Percentiles rank a stretch among this genome's conserved stretches.
phyloP scores from a whole-genome alignment of 2,888 invertebrate species.

The Microchrysa polita region DNA sequence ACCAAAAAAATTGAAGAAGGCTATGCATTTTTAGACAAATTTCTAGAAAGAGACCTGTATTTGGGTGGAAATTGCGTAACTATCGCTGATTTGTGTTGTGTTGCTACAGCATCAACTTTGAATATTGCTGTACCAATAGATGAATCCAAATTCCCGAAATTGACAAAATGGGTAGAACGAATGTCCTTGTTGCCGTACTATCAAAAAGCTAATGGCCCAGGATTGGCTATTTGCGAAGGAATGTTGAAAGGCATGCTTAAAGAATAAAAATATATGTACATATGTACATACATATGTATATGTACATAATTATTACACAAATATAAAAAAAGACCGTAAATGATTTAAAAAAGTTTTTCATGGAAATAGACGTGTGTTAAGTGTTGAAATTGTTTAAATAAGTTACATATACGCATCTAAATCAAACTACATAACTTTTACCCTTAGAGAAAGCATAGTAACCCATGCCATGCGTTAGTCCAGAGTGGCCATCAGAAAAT shows the following conservation, averaged over 20 bases:
- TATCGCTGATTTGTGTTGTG: slow-evolving; percentile 57
- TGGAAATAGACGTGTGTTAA: too few species aligned
- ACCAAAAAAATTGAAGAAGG: slow-evolving; percentile 56
- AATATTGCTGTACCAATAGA: slow-evolving; percentile 23
- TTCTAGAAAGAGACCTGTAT: slow-evolving; percentile 54
- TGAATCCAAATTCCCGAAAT: slow-evolving; percentile 28
- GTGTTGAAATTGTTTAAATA: too few species aligned
- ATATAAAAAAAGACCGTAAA: too few species aligned
- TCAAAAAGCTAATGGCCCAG: slow-evolving; percentile 29
- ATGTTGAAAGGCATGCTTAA: background rate
- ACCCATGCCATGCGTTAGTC: too few species aligned
- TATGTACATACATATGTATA: too few species aligned
- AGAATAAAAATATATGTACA: too few species aligned
- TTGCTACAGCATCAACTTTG: slow-evolving; percentile 54
- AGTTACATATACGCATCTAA: too few species aligned
- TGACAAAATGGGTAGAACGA: slow-evolving; percentile 25
- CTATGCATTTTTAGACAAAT: slow-evolving; percentile 58
- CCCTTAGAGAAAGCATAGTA: too few species aligned
- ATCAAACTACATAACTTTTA: too few species aligned
- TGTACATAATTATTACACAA: too few species aligned
- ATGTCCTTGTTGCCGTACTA: slow-evolving; percentile 38
- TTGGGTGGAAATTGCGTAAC: slow-evolving; percentile 55
- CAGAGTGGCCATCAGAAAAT: too few species aligned
- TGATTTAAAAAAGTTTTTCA: too few species aligned
- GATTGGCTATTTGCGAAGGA: background rate